A percentile compares a stretch with the other conserved stretches of the same genome.
phyloP scores from a whole-genome alignment of 2,888 invertebrate genomes.

The Zonitis immaculata region DNA sequence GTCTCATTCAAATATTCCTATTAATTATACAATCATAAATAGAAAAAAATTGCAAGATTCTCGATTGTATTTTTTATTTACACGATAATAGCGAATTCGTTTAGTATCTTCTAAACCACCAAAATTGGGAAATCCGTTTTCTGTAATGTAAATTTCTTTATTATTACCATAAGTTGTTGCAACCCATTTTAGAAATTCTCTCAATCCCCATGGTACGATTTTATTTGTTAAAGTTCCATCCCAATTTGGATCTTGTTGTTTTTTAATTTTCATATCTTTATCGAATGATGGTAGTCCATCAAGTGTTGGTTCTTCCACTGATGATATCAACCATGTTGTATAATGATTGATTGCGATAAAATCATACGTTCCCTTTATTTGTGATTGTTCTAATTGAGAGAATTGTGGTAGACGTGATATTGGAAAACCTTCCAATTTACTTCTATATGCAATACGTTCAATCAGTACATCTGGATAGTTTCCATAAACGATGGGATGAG shows the following conservation, averaged over 20 bases:
- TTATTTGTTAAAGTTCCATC: conserved; percentile 7
- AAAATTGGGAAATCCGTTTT: conserved; percentile 57
- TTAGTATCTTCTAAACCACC: conserved; percentile 53
- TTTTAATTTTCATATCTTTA: conserved; percentile 7
- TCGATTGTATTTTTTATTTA: conserved; percentile 15
- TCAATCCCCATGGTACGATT: conserved; percentile 56
- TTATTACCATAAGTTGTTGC: conserved; percentile 56
- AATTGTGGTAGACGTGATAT: conserved; percentile 60
- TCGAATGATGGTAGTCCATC: background rate
- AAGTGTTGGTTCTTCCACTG: conserved; percentile 17
- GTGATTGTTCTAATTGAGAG: no score
- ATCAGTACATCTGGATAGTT: conserved; percentile 66
- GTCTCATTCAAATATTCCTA: conserved; percentile 50
- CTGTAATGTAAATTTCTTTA: conserved; percentile 56
- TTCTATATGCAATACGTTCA: conserved; percentile 54
- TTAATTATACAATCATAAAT: no score
- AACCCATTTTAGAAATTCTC: conserved; percentile 56
- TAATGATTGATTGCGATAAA: conserved; percentile 75
- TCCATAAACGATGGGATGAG: conserved; percentile 60
- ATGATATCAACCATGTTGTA: conserved; percentile 58
- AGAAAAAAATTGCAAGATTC: no score
- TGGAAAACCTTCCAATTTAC: conserved; percentile 55
- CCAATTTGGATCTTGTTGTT: conserved; percentile 14
- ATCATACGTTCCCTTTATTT: conserved; percentile 61
- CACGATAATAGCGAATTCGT: conserved; percentile 53